Percentiles rank a stretch among this genome's conserved stretches.
Conservation (phyloP, 2,888 invertebrate genomes). For the Melangyna quadrimaculata region DNA sequence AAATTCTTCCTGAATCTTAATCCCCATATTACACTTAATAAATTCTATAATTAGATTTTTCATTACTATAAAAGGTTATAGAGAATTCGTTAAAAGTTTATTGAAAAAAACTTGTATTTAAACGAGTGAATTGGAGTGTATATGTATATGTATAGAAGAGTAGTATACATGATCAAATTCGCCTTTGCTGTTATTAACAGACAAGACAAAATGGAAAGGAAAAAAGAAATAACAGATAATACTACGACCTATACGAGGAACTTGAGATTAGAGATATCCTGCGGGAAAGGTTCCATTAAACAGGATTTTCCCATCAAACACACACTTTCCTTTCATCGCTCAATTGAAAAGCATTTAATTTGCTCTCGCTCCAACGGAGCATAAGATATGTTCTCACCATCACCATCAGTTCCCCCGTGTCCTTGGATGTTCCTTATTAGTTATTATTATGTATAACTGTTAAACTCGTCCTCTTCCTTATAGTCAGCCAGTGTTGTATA, state of each 20-base stretch:
- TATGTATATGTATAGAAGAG: too few species aligned
- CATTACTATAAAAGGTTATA: too few species aligned
- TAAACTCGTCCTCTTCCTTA: neutral
- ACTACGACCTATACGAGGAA: too few species aligned
- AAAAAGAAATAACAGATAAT: neutral
- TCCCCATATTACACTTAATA: too few species aligned
- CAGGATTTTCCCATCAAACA: conserved; percentile 41
- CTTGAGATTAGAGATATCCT: conserved; percentile 36
- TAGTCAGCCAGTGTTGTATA: too few species aligned
- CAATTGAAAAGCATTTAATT: conserved; percentile 65
- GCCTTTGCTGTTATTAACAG: neutral
- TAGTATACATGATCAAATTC: too few species aligned
- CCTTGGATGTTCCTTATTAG: neutral
- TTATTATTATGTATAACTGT: neutral
- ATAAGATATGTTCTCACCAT: conserved; percentile 55
- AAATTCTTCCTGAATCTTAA: too few species aligned
- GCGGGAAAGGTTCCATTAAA: conserved; percentile 31
- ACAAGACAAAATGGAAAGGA: neutral
- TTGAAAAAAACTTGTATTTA: too few species aligned
- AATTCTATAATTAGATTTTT: too few species aligned
- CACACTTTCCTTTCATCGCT: conserved; percentile 45
- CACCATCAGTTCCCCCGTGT: conserved; percentile 33
- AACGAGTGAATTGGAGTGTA: too few species aligned
- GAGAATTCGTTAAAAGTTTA: too few species aligned
- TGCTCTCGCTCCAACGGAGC: conserved; percentile 55